Evolutionary conservation across 2,797 vertebrate species (phyloP), one percentile per base, ranked within the genome.

Genomic region (Gymnopithys bicolor): DNA sequence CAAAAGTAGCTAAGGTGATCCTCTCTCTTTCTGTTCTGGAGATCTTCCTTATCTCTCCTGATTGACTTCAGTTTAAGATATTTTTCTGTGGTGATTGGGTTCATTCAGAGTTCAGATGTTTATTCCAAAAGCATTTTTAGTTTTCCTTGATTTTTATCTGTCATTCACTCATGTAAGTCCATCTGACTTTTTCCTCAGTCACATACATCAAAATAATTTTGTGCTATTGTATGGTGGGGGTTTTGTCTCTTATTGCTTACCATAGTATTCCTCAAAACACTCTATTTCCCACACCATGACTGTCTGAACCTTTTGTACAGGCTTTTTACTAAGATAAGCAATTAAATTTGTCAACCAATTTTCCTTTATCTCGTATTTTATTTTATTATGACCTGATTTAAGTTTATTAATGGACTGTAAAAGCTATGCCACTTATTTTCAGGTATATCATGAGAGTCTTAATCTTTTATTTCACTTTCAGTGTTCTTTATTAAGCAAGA

Each of bases 351-450:
- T 62, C 10, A 73, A 63, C 17, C 37, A 21, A 62, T 25, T 67
- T 87, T 69, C 19, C 24, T 87, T 79, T 48, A 53, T 49, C 19
- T 81, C 5, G 7, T 60, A 48, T 76, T 86, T 77, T 58, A 35
- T 85, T 89, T 58, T 62, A 53, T 69, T 73, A 52, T 23, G 7
- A 56, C 24, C 8, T 19, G 85, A 64, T 53, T 73, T 45, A 73
- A 82, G 10, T 48, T 84, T 82, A 60, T 66, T 90, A 58, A 62
- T 33, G 69, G 51, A 43, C 27, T 84, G 33, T 16, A 85, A 92
- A 91, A 76, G 4, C 25, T 60, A 22, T 76, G 24, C 32, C 71
- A 46, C 52, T 52, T 67, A 58, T 13, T 45, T 67, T 73, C 46
- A 69, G 41, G 27, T 45, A 19, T 59, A 70, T 35, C 25, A 25